Evolutionary conservation across 2,113 vertebrate species (phyloP).

Genomic region (Aegypius monachus): DNA sequence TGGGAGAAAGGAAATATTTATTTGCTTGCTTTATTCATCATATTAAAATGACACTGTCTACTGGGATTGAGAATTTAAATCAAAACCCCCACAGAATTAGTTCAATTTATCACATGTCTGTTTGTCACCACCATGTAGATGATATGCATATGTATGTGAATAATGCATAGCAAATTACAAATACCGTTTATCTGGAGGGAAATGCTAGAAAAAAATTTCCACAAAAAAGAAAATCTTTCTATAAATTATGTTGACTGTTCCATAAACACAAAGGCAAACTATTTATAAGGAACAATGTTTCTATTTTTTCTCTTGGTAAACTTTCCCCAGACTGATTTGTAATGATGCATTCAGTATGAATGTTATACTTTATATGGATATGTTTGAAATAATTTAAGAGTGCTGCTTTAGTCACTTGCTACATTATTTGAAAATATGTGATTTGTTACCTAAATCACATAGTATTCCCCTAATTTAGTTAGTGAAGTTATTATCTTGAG

Average conservation of each 20-base stretch:
- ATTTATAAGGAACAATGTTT: neutral
- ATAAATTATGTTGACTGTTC: neutral
- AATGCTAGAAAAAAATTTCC: neutral
- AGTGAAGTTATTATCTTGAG: neutral
- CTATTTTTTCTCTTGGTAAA: neutral
- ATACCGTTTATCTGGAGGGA: neutral
- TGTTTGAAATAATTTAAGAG: neutral
- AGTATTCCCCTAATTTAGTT: neutral
- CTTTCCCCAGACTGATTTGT: neutral
- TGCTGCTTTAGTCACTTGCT: neutral
- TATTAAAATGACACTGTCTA: neutral
- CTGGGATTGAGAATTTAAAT: neutral
- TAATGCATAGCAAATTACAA: neutral
- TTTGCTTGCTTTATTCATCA: neutral
- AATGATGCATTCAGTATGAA: neutral
- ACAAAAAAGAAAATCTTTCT: neutral
- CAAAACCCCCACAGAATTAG: neutral
- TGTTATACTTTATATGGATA: neutral
- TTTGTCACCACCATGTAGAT: neutral
- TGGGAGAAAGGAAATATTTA: neutral
- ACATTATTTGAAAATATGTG: neutral
- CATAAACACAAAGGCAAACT: neutral
- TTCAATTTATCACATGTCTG: neutral
- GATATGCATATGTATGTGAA: neutral
- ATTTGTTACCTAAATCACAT: neutral